Evolutionary conservation across 1,140 invertebrate genomes (phyloP), one percentile per base, ranked within the genome.

Genomic region (Bathynomus jamesi): DNA sequence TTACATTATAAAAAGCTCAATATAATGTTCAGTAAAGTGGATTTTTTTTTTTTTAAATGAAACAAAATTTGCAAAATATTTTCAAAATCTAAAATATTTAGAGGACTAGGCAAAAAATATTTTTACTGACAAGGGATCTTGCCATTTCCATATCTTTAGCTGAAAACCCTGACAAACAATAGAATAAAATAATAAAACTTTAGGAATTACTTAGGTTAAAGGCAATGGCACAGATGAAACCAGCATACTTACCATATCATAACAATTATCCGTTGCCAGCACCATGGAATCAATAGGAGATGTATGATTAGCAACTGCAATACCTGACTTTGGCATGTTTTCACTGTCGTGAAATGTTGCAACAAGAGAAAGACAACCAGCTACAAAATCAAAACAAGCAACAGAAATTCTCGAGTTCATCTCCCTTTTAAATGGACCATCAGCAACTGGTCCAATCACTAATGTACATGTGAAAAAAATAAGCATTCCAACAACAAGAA

Each of bases 261-360:
- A 99, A 80, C 91, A 91, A 82, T 96, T 96, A 85, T 99, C 96
- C 84, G 93, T 95, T 87, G 96, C 95, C 53, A 99, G 86, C 74
- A 99, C 89, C 70, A 99, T 86, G 60, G 95, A 95, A 84, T 99
- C 97, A 67, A 88, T 85, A 4, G 87, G 91, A 46, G 92, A 91
- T 0, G 94, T 96, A 83, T 97, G 94, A 84, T 96, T 97, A 63
- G 94, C 93, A 65, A 96, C 93, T 84, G 92, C 94, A 79, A 95
- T 90, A 27, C 92, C 91, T 70, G 78, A 78, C 60, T 73, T 68
- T 40, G 91, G 90, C 80, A 83, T 86, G 81, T 79, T 77, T 70
- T 79, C 78, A n/a, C 60, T 40, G 73, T 85, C 81, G 77, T 86
- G 85, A 76, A 84, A 86, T 17, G 78, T 83, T 31, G 86, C 81